Conservation (phyloP, 2,888 invertebrate species). For the Hoplodrina ambigua region DNA sequence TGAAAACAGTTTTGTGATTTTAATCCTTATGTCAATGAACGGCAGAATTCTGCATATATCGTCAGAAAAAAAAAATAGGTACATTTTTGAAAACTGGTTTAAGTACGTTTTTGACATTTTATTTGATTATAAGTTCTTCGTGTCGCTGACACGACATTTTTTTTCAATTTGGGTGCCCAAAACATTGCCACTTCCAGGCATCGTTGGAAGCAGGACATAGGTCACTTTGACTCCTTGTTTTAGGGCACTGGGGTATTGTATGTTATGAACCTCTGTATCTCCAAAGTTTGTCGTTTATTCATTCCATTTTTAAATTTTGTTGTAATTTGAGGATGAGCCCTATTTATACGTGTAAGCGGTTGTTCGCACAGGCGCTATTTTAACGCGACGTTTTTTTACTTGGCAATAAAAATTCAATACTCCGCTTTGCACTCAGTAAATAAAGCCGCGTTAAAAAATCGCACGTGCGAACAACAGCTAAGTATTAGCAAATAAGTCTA, state of each 20-base stretch:
- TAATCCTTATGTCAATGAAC: neutral
- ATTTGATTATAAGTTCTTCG: neutral
- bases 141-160: neutral
- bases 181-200: too few species aligned
- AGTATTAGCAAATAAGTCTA: conserved; percentile 22
- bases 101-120: neutral
- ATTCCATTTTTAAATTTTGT: conserved; percentile 27
- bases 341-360: neutral
- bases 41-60: neutral
- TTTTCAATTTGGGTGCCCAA: too few species aligned
- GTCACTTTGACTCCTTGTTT: too few species aligned
- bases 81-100: neutral
- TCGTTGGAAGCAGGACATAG: too few species aligned
- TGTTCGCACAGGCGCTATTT: neutral
- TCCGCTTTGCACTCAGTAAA: neutral
- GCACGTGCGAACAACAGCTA: neutral
- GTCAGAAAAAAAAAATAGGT: neutral
- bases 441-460: neutral
- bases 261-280: conserved; percentile 1
- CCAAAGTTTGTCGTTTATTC: conserved; percentile 3
- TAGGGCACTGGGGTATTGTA: too few species aligned
- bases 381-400: neutral
- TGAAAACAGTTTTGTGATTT: neutral
- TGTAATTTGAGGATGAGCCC: neutral
- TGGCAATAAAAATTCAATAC: neutral